Evolutionary conservation across 2,888 invertebrate genomes (phyloP).

Genomic region (Lagria hirta): DNA sequence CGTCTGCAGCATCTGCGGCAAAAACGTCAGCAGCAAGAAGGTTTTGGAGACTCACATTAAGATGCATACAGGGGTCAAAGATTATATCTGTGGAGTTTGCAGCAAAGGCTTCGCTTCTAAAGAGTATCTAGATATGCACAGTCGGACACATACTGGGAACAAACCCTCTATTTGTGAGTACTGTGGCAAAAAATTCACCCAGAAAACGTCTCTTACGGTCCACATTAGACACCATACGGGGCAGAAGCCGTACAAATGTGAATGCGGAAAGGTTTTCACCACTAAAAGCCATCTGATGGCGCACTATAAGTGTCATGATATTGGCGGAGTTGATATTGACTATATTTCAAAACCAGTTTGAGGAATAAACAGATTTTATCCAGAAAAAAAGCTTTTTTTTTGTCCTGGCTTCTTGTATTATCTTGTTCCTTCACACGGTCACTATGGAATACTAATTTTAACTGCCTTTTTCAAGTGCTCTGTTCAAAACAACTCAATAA

Average conservation of each 20-base stretch:
- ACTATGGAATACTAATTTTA: too few relatives aligned
- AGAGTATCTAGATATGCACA: constrained; percentile 57
- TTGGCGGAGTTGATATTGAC: constrained; percentile 46
- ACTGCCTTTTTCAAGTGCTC: too few relatives aligned
- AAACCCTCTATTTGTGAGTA: constrained; percentile 60
- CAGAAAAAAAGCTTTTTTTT: too few relatives aligned
- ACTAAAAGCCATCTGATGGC: constrained; percentile 61
- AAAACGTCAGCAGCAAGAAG: constrained; percentile 46
- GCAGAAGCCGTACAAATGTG: constrained; percentile 59
- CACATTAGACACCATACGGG: constrained; percentile 61
- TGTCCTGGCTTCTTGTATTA: too few relatives aligned
- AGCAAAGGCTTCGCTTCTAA: constrained; percentile 48
- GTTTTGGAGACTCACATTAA: constrained; percentile 49
- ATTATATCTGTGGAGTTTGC: constrained; percentile 41
- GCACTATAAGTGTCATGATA: constrained; percentile 59
- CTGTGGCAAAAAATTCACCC: constrained; percentile 62
- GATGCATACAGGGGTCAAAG: constrained; percentile 51
- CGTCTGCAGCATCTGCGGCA: constrained; percentile 49
- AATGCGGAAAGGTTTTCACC: constrained; percentile 61
- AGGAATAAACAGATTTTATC: too few relatives aligned
- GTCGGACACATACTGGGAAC: constrained; percentile 59
- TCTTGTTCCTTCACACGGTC: too few relatives aligned
- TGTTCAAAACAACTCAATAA: too few relatives aligned
- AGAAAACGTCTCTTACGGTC: constrained; percentile 59
- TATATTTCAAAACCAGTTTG: constrained; percentile 38